Conservation (phyloP, 2,888 invertebrate species). For the Gryllus longicercus region DNA sequence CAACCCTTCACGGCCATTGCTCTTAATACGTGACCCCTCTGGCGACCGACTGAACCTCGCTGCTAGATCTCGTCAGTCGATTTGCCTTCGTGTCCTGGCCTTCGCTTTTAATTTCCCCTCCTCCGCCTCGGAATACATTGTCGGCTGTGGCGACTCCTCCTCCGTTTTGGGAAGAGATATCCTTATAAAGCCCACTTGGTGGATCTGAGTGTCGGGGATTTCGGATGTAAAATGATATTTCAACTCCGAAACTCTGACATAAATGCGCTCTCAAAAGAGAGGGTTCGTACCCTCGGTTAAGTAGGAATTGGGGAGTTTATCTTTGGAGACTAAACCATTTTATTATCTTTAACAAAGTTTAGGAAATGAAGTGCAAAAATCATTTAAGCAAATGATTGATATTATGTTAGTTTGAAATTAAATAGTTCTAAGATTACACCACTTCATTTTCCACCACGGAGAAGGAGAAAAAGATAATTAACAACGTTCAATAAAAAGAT, state of each 20-base stretch:
- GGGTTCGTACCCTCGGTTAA: not conserved
- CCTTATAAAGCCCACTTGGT: not conserved
- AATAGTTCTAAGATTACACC: too few species aligned
- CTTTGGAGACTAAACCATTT: not conserved
- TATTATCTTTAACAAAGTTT: not conserved
- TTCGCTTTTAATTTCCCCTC: not conserved
- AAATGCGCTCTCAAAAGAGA: not conserved
- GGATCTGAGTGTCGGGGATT: not conserved
- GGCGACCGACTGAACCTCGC: not conserved
- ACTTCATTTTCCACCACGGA: too few species aligned
- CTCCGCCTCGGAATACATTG: not conserved
- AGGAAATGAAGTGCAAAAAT: not conserved
- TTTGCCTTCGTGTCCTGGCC: not conserved
- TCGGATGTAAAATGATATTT: slow-evolving; percentile 8
- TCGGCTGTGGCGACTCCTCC: not conserved
- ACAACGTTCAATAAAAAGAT: too few species aligned
- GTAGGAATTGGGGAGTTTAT: slow-evolving; percentile 3
- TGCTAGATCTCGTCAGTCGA: not conserved
- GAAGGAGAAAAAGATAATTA: too few species aligned
- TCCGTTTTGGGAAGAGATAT: not conserved
- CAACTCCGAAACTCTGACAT: not conserved
- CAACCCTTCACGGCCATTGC: not conserved
- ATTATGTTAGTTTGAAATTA: too few species aligned
- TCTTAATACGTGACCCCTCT: not conserved
- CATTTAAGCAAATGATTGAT: too few species aligned